A percentile compares a stretch with the other conserved stretches of the same genome.
These are phyloP conservation scores for Xenopus laevis DNA, from an alignment of 2,113 vertebrate species.

Conservation along the genomic window DNA sequence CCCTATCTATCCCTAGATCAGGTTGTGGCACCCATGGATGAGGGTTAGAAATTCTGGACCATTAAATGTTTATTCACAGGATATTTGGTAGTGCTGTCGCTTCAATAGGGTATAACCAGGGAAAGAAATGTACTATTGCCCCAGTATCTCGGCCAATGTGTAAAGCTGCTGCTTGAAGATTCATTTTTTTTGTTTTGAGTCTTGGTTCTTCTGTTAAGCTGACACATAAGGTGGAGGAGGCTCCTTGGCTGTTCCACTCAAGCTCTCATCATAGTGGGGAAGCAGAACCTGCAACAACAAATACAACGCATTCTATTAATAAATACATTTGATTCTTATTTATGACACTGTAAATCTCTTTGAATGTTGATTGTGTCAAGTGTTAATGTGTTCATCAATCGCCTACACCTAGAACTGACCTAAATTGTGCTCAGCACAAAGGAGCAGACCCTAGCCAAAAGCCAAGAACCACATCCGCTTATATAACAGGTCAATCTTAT, in stretches of 20 bases:
- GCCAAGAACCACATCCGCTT: no score
- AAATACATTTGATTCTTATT: no score
- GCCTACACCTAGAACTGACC: no score
- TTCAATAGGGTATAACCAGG: slow-evolving; percentile 33
- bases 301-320: neutral
- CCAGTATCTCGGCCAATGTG: slow-evolving; percentile 35
- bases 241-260: slow-evolving; percentile 66
- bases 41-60: neutral
- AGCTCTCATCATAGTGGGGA: slow-evolving; percentile 77
- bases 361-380: no score
- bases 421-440: no score
- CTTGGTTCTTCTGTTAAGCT: slow-evolving; percentile 54
- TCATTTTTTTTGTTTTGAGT: neutral
- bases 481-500: no score
- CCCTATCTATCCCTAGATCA: neutral
- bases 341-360: no score
- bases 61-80: slow-evolving; percentile 17
- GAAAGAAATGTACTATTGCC: slow-evolving; percentile 55
- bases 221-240: slow-evolving; percentile 76
- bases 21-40: neutral
- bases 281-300: slow-evolving; percentile 73
- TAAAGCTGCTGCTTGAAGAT: slow-evolving; percentile 47
- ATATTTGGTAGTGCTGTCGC: slow-evolving; percentile 42
- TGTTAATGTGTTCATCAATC: no score
- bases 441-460: no score